Conservation (phyloP, 1,140 invertebrate species). For the Plectrocnemia conspersa region DNA sequence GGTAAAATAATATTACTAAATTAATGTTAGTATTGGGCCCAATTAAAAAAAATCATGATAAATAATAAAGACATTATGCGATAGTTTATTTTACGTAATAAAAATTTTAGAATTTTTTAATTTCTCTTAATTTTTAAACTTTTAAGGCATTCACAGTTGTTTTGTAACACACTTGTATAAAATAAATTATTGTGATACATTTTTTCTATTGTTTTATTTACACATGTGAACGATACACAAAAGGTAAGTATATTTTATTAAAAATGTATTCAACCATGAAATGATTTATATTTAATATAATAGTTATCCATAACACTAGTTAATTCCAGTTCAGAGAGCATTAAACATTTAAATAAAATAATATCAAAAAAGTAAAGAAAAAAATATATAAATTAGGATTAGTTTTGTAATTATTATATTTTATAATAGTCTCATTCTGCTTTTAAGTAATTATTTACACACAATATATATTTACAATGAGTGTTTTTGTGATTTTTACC, state of each 20-base stretch:
- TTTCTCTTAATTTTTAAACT: conserved; percentile 27
- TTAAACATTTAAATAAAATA: no score
- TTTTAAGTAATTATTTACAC: no score
- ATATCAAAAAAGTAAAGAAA: no score
- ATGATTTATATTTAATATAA: no score
- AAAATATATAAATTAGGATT: no score
- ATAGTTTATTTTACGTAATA: conserved; percentile 7
- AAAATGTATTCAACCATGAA: not conserved
- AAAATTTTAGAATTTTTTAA: conserved; percentile 12
- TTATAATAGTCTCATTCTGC: no score
- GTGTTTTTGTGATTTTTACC: no score
- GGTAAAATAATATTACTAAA: not conserved
- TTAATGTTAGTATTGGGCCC: not conserved
- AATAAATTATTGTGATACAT: conserved; percentile 37
- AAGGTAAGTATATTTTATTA: not conserved
- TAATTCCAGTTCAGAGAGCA: no score
- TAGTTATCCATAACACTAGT: no score
- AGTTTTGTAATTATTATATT: no score
- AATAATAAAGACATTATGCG: not conserved
- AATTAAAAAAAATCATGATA: not conserved
- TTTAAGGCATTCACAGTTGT: conserved; percentile 30
- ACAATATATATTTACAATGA: no score
- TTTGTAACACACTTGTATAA: conserved; percentile 33
- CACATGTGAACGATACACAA: no score
- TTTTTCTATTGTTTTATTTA: conserved; percentile 9